Base-by-base conservation (phyloP, 2,797 vertebrate species). In the Sternotherus odoratus region DNA sequence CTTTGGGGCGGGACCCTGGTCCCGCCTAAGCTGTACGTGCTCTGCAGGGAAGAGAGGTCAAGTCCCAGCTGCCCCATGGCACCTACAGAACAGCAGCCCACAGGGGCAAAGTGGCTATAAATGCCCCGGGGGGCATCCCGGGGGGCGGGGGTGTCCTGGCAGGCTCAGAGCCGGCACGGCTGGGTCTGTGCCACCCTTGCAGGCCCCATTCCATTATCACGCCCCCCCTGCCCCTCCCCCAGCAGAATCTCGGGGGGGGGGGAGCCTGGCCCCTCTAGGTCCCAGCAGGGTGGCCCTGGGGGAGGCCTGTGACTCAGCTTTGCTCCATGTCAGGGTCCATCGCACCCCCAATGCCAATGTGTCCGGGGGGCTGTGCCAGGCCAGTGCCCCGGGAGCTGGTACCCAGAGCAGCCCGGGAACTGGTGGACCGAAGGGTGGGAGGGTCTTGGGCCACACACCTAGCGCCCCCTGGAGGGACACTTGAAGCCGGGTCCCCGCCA, bases 1-100 rank as follows among this genome's bases (percentile, higher is more conserved):
- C 63, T 23, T 21, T 36, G 63, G n/a, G n/a, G 63, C 3, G 1
- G 1, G 11, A 5, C 8, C n/a, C n/a, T 66, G 9, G 9, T 46
- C 43, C 23, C 43, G 36, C 69, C 66, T 12, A 24, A 5, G 19
- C n/a, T 36, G 36, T 69, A 39, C 21, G 19, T 39, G 10, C 21
- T 5, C 66, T 69, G n/a, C 36, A 24, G 21, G 21, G n/a, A 39
- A 39, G 12, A 72, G 39, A 26, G 23, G 36, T 21, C 69, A 11
- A 7, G 12, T 6, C 12, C 23, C 24, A 43, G 5, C 69, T 72
- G 69, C 23, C 39, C n/a, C 6, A 16, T 15, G 69, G 9, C 69
- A 46, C 12, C 66, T 15, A 21, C 6, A 36, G 17, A 66, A 8
- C n/a, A 36, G 63, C 63, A 36, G n/a, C 60, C 60, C 56, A 13